These are phyloP conservation scores for Palythoa heliodiscus DNA, from an alignment of 92 coral and sea anemone species.

Conservation along the genomic window DNA sequence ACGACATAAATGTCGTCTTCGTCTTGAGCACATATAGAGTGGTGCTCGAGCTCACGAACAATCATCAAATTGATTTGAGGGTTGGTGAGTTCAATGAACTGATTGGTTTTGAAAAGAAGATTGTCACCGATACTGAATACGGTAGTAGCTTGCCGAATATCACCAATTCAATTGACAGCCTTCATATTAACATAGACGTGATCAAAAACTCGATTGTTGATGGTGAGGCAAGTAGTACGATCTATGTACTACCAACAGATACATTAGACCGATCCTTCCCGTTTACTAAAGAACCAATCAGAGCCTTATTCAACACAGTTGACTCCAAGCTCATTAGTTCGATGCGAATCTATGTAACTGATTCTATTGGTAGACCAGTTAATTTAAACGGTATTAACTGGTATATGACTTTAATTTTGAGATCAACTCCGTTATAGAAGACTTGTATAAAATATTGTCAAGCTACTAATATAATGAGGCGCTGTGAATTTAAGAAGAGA, in stretches of 20 bases:
- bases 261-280: background rate
- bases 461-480: conserved; percentile 2
- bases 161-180: conserved; percentile 5
- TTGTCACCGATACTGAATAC: conserved; percentile 8
- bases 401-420: conserved; percentile 5
- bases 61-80: conserved; percentile 6
- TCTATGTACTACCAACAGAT: conserved; percentile 11
- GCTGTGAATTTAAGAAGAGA: conserved; percentile 23
- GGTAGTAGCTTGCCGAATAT: conserved; percentile 19
- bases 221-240: background rate
- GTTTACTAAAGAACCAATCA: conserved; percentile 3
- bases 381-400: background rate
- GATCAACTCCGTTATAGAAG: background rate
- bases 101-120: conserved; percentile 16
- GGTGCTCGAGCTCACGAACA: conserved; percentile 2
- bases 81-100: background rate
- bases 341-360: conserved; percentile 20
- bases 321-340: background rate
- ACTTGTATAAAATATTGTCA: too few species aligned
- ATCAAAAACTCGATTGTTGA: conserved; percentile 9
- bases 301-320: background rate
- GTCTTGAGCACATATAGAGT: conserved; percentile 4
- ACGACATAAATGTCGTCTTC: conserved; percentile 19
- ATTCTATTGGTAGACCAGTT: background rate
- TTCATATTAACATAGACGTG: conserved; percentile 4